These are phyloP conservation scores for Eira barbara DNA, from an alignment of 2,113 vertebrate genomes.

Conservation along the genomic window DNA sequence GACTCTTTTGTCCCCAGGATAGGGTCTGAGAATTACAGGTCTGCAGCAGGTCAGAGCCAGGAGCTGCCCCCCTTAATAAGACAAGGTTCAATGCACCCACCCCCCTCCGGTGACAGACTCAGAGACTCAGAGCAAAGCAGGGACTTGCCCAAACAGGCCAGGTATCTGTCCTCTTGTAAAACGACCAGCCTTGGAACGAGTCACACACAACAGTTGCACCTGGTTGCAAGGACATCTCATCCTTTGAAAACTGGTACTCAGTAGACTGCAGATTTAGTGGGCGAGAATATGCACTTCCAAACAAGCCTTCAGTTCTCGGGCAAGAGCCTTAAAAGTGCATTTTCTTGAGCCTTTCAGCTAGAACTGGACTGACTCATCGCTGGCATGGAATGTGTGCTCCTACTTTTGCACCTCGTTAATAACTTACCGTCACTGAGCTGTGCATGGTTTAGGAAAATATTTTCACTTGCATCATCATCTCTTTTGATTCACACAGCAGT, in stretches of 20 bases:
- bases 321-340: background rate
- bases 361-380: background rate
- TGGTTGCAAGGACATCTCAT: background rate
- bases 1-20: background rate
- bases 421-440: background rate
- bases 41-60: background rate
- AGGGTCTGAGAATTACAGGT: background rate
- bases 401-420: slow-evolving; percentile 28
- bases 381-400: background rate
- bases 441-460: slow-evolving; percentile 20
- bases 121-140: background rate
- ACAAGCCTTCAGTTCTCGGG: background rate
- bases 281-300: background rate
- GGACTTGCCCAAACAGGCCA: background rate
- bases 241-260: background rate
- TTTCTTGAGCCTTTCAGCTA: background rate
- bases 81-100: background rate
- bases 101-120: background rate
- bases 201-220: background rate
- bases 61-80: background rate
- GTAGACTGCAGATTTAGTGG: background rate
- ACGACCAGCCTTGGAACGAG: background rate
- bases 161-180: background rate
- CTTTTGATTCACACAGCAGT: background rate
- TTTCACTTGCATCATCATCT: background rate